These are phyloP conservation scores for Drosophila guanche DNA, from an alignment of 1,140 invertebrate genomes.

Conservation along the genomic window DNA sequence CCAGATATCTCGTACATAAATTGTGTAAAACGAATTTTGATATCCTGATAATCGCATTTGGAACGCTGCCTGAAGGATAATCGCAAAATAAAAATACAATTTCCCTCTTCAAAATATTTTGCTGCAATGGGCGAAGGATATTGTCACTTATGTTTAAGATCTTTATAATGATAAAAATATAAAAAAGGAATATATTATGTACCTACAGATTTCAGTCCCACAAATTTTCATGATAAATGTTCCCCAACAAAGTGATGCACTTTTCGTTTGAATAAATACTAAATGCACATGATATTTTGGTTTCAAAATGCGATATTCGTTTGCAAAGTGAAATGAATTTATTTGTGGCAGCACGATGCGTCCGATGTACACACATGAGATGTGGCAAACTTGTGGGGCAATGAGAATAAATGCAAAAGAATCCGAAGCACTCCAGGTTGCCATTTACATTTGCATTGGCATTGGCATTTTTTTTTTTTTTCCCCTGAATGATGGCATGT, in stretches of 20 bases:
- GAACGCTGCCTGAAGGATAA: constrained; percentile 13
- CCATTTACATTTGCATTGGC: constrained; percentile 37
- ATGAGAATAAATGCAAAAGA: constrained; percentile 50
- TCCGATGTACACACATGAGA: background rate
- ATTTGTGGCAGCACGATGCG: constrained; percentile 15
- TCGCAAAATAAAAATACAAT: constrained; percentile 6
- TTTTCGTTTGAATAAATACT: constrained; percentile 1
- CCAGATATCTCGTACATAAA: background rate
- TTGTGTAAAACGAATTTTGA: constrained; percentile 20
- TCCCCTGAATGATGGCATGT: constrained; percentile 40
- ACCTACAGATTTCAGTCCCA: too few species aligned
- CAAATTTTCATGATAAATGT: too few species aligned
- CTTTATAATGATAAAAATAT: too few species aligned
- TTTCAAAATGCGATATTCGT: background rate
- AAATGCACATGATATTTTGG: background rate
- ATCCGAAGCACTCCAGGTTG: constrained; percentile 22
- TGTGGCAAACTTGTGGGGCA: constrained; percentile 27
- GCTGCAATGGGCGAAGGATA: too few species aligned
- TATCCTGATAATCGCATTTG: constrained; percentile 50
- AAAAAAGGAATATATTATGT: too few species aligned
- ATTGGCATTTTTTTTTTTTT: constrained; percentile 46
- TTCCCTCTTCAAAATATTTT: background rate
- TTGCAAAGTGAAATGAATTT: constrained; percentile 25
- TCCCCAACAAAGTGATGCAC: too few species aligned
- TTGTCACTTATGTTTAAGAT: too few species aligned